phyloP scores from a whole-genome alignment of 2,113 vertebrate genomes.

The Silurus meridionalis region DNA sequence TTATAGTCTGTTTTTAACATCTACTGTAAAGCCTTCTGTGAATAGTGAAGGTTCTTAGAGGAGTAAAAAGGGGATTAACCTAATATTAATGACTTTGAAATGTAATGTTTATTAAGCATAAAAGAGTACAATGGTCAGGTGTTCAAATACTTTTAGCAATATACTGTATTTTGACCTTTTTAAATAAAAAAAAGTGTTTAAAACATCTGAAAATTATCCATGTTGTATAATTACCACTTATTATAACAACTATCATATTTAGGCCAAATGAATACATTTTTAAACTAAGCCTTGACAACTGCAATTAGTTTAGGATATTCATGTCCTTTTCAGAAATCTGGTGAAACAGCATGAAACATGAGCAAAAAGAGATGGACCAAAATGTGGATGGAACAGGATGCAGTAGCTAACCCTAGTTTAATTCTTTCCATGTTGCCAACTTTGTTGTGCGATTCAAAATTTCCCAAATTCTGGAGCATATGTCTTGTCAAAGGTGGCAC shows the following conservation, averaged over 20 bases:
- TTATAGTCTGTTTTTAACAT: background rate
- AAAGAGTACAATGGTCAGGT: background rate
- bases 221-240: background rate
- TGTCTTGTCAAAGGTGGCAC: background rate
- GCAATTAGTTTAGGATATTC: background rate
- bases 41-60: background rate
- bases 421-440: background rate
- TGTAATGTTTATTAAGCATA: background rate
- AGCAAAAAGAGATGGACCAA: background rate
- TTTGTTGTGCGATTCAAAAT: background rate
- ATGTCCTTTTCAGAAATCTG: background rate
- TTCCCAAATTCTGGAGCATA: background rate
- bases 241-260: background rate
- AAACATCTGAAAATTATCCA: background rate
- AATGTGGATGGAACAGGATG: background rate
- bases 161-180: background rate
- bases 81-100: background rate
- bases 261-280: background rate
- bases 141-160: background rate
- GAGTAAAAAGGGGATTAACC: background rate
- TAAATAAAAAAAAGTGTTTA: background rate
- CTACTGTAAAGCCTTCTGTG: background rate
- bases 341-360: background rate
- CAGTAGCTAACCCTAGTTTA: background rate
- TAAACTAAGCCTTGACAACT: background rate